Conservation (phyloP, 2,797 vertebrate genomes). For the Silurus aristotelis region DNA sequence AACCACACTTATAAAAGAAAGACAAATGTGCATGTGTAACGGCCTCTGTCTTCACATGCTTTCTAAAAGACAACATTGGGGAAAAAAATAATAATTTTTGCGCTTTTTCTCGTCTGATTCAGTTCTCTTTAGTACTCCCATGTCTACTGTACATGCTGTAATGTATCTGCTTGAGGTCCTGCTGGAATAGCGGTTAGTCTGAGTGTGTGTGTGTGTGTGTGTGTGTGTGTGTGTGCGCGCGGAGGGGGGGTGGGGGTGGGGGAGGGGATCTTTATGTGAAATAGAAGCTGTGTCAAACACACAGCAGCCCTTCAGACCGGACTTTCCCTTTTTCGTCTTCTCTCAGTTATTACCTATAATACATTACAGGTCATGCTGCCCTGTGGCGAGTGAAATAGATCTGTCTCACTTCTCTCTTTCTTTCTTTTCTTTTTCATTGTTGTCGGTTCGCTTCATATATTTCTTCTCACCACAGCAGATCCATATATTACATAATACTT, state of each 20-base stretch:
- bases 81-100: not conserved
- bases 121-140: not conserved
- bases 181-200: not conserved
- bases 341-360: constrained; percentile 35
- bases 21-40: too few relatives aligned
- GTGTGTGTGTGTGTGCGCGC: not conserved
- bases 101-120: not conserved
- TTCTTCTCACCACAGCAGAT: not conserved
- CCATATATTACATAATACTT: not conserved
- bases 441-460: constrained; percentile 19
- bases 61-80: not conserved
- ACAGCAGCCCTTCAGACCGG: constrained; percentile 9
- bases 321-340: constrained; percentile 31
- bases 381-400: constrained; percentile 43
- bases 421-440: not conserved
- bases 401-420: constrained; percentile 4
- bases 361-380: constrained; percentile 40
- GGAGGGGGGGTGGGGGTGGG: not conserved
- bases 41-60: not conserved
- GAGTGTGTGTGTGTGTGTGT: not conserved
- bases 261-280: not conserved
- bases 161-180: not conserved
- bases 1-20: not conserved
- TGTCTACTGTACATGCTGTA: not conserved
- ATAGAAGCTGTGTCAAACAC: constrained; percentile 9